A percentile compares a stretch with the other conserved stretches of the same genome.
Conservation (phyloP, 2,797 vertebrate genomes). For the Xiphorhynchus erythropygius region DNA sequence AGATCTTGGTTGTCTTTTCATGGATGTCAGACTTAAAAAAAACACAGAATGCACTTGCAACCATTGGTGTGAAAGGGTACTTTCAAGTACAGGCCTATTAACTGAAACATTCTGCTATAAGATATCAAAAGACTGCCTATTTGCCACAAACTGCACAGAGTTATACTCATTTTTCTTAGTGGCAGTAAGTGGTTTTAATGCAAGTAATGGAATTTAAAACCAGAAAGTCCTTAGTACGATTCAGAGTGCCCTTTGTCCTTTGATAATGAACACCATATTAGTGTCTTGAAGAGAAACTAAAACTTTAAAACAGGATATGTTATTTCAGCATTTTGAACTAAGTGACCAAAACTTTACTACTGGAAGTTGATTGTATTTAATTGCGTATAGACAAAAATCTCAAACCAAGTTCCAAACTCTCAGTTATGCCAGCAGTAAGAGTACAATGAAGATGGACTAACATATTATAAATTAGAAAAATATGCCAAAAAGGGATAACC, state of each 20-base stretch:
- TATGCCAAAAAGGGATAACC: not conserved
- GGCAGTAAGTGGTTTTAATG: conserved; percentile 67
- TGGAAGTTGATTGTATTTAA: conserved; percentile 5
- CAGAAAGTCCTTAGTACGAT: conserved; percentile 65
- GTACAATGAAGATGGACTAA: not conserved
- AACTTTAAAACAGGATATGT: conserved; percentile 41
- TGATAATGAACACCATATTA: conserved; percentile 61
- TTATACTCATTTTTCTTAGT: conserved; percentile 52
- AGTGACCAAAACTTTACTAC: conserved; percentile 17
- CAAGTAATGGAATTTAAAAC: conserved; percentile 62
- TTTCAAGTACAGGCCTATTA: conserved; percentile 47
- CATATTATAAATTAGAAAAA: not conserved
- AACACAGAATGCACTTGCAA: conserved; percentile 25
- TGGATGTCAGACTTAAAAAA: conserved; percentile 60
- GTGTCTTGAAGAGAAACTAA: conserved; percentile 31
- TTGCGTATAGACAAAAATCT: not conserved
- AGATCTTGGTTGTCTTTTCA: conserved; percentile 56
- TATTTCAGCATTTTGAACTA: conserved; percentile 46
- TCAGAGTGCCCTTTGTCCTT: conserved; percentile 50
- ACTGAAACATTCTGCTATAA: conserved; percentile 57
- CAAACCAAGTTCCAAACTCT: not conserved
- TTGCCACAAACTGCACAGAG: conserved; percentile 54
- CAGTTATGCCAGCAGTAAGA: not conserved
- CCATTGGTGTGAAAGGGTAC: conserved; percentile 50
- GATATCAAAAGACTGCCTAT: conserved; percentile 56